Percentiles rank a stretch among this genome's conserved stretches.
These are phyloP conservation scores for Enteromius unitaeniatus DNA, from an alignment of 2,797 vertebrate genomes.

Conservation along the genomic window DNA sequence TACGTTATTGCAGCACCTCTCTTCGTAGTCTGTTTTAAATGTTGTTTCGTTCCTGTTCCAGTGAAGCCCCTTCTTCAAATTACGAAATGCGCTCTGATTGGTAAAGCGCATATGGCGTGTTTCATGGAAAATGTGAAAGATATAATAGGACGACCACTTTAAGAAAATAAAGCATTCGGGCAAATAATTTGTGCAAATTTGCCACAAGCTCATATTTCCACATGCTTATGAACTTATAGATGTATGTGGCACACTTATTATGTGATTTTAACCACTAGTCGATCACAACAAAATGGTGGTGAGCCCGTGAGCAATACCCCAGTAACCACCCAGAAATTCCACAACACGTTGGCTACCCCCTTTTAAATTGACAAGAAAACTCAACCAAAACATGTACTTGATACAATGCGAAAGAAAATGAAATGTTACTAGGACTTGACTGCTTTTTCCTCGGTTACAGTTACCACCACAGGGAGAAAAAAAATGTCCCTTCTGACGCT, in stretches of 20 bases:
- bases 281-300: neutral
- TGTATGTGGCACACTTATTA: neutral
- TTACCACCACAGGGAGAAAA: conserved; percentile 19
- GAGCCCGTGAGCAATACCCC: neutral
- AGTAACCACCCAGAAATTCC: neutral
- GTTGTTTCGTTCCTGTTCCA: neutral
- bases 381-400: neutral
- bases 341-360: neutral
- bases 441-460: neutral
- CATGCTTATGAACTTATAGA: neutral
- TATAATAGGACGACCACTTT: neutral
- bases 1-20: too few relatives aligned
- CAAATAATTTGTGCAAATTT: neutral
- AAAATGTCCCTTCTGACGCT: conserved; percentile 32
- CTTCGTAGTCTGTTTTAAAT: neutral
- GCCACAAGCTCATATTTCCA: neutral
- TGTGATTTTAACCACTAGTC: neutral
- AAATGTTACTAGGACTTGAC: neutral
- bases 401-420: neutral
- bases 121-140: neutral
- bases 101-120: too few relatives aligned
- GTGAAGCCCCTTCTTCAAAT: neutral
- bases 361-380: neutral
- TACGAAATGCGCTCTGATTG: neutral
- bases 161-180: neutral